A percentile compares a stretch with the other conserved stretches of the same genome.
phyloP scores from a whole-genome alignment of 2,113 vertebrate species.

The Prunella fulvescens region DNA sequence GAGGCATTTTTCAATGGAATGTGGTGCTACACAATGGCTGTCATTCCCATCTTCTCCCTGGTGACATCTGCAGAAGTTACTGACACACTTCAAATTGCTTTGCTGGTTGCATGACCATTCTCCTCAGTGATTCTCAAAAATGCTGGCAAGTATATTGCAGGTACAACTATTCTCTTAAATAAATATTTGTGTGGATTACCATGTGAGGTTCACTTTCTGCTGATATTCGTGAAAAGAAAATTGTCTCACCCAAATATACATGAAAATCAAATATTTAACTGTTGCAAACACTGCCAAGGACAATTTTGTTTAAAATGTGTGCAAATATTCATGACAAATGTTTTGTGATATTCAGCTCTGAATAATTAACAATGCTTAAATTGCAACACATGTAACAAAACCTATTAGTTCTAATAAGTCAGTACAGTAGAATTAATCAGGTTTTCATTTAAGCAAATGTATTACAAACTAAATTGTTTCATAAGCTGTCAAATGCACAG shows the following conservation, averaged over 20 bases:
- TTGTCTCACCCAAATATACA: conserved; percentile 45
- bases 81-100: not conserved
- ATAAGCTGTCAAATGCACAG: conserved; percentile 52
- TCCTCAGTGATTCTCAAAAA: not conserved
- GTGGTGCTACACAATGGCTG: not conserved
- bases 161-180: conserved; percentile 14
- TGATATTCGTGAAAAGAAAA: conserved; percentile 33
- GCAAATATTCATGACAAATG: conserved; percentile 68
- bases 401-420: conserved; percentile 60
- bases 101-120: not conserved
- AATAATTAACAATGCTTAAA: conserved; percentile 65
- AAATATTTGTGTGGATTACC: conserved; percentile 42
- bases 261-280: conserved; percentile 66
- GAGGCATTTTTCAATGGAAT: not conserved
- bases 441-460: conserved; percentile 63
- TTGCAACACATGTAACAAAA: conserved; percentile 65
- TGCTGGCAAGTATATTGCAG: not conserved
- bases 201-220: conserved; percentile 12
- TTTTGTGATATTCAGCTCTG: conserved; percentile 61
- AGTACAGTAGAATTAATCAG: conserved; percentile 66
- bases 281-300: conserved; percentile 57
- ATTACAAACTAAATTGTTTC: conserved; percentile 68
- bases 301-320: conserved; percentile 65
- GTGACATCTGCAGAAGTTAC: not conserved
- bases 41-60: not conserved